phyloP scores from a whole-genome alignment of 2,888 invertebrate genomes.

The Standfussiana lucernea region DNA sequence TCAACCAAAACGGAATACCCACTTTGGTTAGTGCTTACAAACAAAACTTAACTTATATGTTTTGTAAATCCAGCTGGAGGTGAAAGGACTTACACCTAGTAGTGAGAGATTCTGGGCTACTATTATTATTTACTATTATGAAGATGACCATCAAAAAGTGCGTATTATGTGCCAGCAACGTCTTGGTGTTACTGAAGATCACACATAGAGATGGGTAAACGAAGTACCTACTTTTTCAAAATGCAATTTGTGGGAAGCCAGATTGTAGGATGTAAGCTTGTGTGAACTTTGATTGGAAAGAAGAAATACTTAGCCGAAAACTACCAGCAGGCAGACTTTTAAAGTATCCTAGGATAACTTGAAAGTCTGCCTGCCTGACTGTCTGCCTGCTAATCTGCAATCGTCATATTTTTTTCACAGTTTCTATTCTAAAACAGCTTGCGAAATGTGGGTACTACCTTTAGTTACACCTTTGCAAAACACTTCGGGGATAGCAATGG shows the following conservation, averaged over 20 bases:
- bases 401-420: not conserved
- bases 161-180: not conserved
- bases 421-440: too few species aligned
- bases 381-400: not conserved
- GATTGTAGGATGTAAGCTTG: too few species aligned
- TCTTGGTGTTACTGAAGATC: not conserved
- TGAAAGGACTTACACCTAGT: not conserved
- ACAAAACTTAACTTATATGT: not conserved
- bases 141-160: too few species aligned
- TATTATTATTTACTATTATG: too few species aligned
- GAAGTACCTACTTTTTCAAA: too few species aligned
- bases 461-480: too few species aligned
- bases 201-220: not conserved
- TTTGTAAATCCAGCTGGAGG: not conserved
- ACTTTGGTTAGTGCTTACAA: conserved; percentile 24
- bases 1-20: conserved; percentile 61
- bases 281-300: not conserved
- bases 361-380: too few species aligned
- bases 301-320: not conserved
- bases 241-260: too few species aligned
- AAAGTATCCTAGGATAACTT: not conserved
- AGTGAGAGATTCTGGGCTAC: not conserved
- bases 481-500: too few species aligned
- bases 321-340: not conserved
- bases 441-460: too few species aligned